A percentile compares a stretch with the other conserved stretches of the same genome.
Conservation (phyloP, 2,888 invertebrate genomes). For the Lasius fuliginosus region DNA sequence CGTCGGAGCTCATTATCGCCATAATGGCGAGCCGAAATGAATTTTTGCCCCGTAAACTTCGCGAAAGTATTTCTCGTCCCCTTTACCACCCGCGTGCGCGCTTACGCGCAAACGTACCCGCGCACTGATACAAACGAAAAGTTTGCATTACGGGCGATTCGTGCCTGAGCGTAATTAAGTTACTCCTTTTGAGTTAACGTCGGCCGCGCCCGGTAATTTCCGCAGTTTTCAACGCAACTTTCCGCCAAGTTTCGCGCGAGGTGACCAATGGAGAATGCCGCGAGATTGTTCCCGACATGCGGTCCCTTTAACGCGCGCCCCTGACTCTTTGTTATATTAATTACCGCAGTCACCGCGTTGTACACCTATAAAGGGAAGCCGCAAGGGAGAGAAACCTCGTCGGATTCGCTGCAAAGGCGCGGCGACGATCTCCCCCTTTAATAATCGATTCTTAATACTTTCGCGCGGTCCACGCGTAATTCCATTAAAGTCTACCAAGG, state of each 20-base stretch:
- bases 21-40: slow-evolving; percentile 39
- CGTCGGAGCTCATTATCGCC: slow-evolving; percentile 43
- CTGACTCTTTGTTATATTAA: slow-evolving; percentile 57
- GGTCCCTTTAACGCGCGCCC: slow-evolving; percentile 32
- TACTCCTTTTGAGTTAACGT: slow-evolving; percentile 75
- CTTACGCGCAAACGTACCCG: background rate
- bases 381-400: slow-evolving; percentile 22
- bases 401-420: slow-evolving; percentile 20
- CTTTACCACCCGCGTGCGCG: background rate
- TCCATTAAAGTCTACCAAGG: slow-evolving; percentile 43
- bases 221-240: slow-evolving; percentile 62
- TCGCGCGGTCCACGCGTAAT: slow-evolving; percentile 40
- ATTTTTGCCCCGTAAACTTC: slow-evolving; percentile 46
- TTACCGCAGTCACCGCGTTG: slow-evolving; percentile 57
- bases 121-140: slow-evolving; percentile 61
- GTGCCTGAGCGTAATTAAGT: slow-evolving; percentile 77
- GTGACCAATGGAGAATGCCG: slow-evolving; percentile 52
- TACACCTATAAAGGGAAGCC: slow-evolving; percentile 50
- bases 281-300: slow-evolving; percentile 56
- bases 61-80: slow-evolving; percentile 33
- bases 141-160: slow-evolving; percentile 71
- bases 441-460: slow-evolving; percentile 54
- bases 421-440: slow-evolving; percentile 47
- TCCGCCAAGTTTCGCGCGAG: slow-evolving; percentile 47
- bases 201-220: slow-evolving; percentile 63